phyloP scores from a whole-genome alignment of 2,797 vertebrate species.

The Melanotaenia maccullochi region DNA sequence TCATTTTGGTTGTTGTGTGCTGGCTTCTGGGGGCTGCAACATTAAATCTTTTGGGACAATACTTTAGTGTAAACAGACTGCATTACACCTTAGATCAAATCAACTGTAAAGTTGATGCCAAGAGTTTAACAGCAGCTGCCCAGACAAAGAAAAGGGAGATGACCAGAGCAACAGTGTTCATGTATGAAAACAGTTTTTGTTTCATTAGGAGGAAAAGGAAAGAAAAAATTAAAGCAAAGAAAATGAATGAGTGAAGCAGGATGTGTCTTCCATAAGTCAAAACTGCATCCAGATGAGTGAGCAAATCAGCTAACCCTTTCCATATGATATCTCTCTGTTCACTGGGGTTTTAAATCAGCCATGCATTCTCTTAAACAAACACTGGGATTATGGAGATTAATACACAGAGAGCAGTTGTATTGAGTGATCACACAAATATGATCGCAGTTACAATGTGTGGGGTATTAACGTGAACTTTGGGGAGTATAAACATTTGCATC shows the following conservation, averaged over 20 bases:
- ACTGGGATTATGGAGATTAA: conserved; percentile 50
- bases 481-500: conserved; percentile 23
- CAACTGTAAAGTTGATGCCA: conserved; percentile 2
- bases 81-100: not conserved
- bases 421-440: conserved; percentile 3
- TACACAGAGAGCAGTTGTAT: conserved; percentile 7
- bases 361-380: conserved; percentile 54
- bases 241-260: conserved; percentile 58
- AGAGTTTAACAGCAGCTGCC: not conserved
- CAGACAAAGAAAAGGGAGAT: conserved; percentile 15
- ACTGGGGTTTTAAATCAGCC: conserved; percentile 59
- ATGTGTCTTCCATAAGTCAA: conserved; percentile 64
- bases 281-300: conserved; percentile 71
- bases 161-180: conserved; percentile 3
- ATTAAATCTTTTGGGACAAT: not conserved
- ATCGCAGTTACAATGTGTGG: conserved; percentile 1
- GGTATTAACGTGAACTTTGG: conserved; percentile 35
- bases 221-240: conserved; percentile 43
- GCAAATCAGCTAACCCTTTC: conserved; percentile 50
- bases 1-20: not conserved
- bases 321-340: conserved; percentile 58
- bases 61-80: not conserved
- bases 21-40: not conserved
- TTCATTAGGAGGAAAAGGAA: conserved; percentile 46
- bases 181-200: conserved; percentile 45